phyloP scores from a whole-genome alignment of 53 echinoderm and acorn worm genomes.

The Echinarachnius parma region DNA sequence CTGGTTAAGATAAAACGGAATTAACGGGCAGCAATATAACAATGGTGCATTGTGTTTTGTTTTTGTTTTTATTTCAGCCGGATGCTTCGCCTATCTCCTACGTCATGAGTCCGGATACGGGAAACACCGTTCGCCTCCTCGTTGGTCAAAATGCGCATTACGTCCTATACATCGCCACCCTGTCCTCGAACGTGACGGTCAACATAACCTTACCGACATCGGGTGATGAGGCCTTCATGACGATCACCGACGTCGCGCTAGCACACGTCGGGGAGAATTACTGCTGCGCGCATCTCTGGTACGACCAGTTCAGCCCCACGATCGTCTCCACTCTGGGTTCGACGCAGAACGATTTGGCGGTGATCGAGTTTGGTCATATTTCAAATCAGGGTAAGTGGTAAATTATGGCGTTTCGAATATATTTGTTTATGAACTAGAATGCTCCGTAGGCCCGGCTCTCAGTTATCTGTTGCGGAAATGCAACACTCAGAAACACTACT shows the following conservation, averaged over 20 bases:
- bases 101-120: constrained; percentile 45
- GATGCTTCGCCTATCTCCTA: constrained; percentile 54
- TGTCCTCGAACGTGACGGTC: constrained; percentile 66
- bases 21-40: no score
- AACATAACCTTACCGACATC: constrained; percentile 67
- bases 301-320: constrained; percentile 63
- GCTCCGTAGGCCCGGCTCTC: no score
- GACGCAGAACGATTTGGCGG: constrained; percentile 72
- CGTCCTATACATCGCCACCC: constrained; percentile 68
- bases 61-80: constrained; percentile 48
- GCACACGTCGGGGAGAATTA: constrained; percentile 67
- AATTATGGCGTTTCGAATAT: no score
- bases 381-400: constrained; percentile 68
- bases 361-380: constrained; percentile 77
- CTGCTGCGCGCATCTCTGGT: constrained; percentile 69
- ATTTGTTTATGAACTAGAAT: no score
- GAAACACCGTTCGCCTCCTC: constrained; percentile 61
- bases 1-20: no score
- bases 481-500: no score
- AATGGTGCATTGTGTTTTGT: no score
- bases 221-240: constrained; percentile 70
- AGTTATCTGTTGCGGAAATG: no score
- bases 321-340: constrained; percentile 57
- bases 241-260: constrained; percentile 66
- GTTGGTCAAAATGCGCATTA: constrained; percentile 71